Base-by-base conservation (phyloP, 2,888 invertebrate genomes). In the Drosophila histrio region DNA sequence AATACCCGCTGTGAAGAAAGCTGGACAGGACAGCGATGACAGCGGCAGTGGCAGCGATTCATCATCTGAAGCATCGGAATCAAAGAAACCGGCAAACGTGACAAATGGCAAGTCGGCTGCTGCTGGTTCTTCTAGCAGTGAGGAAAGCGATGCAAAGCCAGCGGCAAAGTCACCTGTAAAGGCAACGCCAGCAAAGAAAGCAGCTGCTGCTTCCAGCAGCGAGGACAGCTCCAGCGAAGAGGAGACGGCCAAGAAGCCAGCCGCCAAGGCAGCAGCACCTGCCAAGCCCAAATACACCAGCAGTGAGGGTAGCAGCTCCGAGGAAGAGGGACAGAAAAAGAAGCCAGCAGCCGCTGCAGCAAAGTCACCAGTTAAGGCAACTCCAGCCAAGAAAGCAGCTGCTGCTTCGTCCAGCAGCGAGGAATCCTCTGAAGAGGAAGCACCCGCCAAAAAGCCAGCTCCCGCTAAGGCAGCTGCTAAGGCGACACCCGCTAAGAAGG, bases 1-100 rank as follows among this genome's bases (percentile, higher is more conserved):
- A 46, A 89, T 94, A 28, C 89, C 91, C 1, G 74, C 88, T 17
- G 75, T 72, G 3, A 56, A 72, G 17, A 91, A 38, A 7, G 2
- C 13, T 5, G 50, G 32, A 82, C 88, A 69, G 2, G 79, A 73
- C 1, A 88, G 80, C 68, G 88, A 80, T 30, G 91, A 91, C 4
- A 79, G 72, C 34, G 74, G 76, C 1, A 68, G 54, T 0, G 82
- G 70, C 38, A 65, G 69, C 0, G 65, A 63, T 4, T 58, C 38
- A 13, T 58, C 38, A 13, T 41, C 46, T 1, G 50, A 50, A 2
- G 36, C 13, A 7, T 24, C 36, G 2, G 30, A 49, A 5, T 19
- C 54, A 9, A 68, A 62, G 32, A 69, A 70, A n/a, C 38, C 68
- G 5, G 19, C 49, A 6, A 57, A 28, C 3, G 58, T 69, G 7